Percentiles rank a stretch among this genome's conserved stretches.
Conservation (phyloP, 2,113 vertebrate species). For the Deroptyus accipitrinus region DNA sequence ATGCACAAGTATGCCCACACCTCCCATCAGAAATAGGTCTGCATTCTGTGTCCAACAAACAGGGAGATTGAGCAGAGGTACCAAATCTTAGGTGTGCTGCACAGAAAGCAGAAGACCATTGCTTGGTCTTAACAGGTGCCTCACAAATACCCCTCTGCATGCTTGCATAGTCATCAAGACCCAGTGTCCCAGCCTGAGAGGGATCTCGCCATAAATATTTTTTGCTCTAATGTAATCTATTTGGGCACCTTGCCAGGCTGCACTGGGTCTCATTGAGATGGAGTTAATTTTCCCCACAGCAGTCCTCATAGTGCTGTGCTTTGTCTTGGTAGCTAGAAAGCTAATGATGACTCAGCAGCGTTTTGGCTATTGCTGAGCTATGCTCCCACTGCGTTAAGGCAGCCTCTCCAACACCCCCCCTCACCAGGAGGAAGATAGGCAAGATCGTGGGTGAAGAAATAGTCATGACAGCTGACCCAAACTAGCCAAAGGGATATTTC, state of each 20-base stretch:
- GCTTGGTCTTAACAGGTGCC: neutral
- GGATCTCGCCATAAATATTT: neutral
- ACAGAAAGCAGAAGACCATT: neutral
- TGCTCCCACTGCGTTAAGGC: neutral
- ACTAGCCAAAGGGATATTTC: neutral
- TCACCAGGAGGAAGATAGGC: neutral
- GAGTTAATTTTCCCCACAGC: neutral
- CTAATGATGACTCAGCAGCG: neutral
- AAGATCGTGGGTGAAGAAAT: neutral
- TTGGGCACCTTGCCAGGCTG: neutral
- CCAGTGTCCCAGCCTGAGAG: neutral
- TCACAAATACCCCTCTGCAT: accelerated
- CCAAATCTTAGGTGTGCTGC: neutral
- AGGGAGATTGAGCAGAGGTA: neutral
- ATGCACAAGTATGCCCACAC: neutral
- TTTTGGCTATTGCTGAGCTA: neutral
- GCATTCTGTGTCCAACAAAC: neutral
- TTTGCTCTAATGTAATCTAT: neutral
- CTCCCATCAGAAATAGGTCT: neutral
- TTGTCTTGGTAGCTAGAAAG: neutral
- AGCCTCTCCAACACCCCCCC: neutral
- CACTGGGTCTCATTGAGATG: neutral
- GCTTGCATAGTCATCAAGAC: neutral
- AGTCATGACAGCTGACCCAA: neutral
- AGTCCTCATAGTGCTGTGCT: neutral